These are phyloP conservation scores for Notolabrus celidotus DNA, from an alignment of 2,797 vertebrate genomes.

Conservation along the genomic window DNA sequence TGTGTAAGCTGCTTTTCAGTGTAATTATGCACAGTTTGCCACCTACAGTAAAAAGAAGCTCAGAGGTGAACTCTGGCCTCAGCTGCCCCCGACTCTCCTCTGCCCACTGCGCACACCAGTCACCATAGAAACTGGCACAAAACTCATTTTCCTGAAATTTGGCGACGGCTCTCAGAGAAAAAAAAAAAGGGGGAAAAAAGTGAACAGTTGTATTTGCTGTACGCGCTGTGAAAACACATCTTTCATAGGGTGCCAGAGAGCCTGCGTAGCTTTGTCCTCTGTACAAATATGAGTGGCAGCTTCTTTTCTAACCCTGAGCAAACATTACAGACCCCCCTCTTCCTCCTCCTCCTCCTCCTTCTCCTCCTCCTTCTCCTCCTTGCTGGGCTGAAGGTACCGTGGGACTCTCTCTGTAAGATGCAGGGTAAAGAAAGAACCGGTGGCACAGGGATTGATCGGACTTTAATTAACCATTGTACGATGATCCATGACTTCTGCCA, in stretches of 20 bases:
- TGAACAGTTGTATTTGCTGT: slow-evolving; percentile 68
- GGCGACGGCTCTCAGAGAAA: slow-evolving; percentile 29
- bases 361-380: slow-evolving; percentile 36
- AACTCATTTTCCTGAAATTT: slow-evolving; percentile 59
- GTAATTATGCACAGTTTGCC: slow-evolving; percentile 26
- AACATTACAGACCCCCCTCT: slow-evolving; percentile 46
- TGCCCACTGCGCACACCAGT: slow-evolving; percentile 39
- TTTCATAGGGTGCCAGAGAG: slow-evolving; percentile 71
- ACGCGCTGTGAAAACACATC: slow-evolving; percentile 57
- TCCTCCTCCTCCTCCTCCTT: slow-evolving; percentile 36
- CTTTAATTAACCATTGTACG: slow-evolving; percentile 70
- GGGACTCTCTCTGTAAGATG: slow-evolving; percentile 51
- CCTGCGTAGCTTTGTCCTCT: slow-evolving; percentile 68
- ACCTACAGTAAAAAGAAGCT: slow-evolving; percentile 25
- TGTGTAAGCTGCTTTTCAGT: slow-evolving; percentile 11
- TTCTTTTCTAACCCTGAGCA: slow-evolving; percentile 58
- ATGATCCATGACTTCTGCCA: slow-evolving; percentile 62
- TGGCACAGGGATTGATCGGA: slow-evolving; percentile 64
- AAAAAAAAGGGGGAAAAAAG: slow-evolving; percentile 18
- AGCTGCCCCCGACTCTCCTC: slow-evolving; percentile 22
- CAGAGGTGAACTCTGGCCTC: slow-evolving; percentile 47
- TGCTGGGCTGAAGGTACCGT: slow-evolving; percentile 48
- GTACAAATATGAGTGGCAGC: slow-evolving; percentile 74
- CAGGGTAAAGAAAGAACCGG: slow-evolving; percentile 36
- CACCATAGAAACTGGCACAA: slow-evolving; percentile 66